Base-by-base conservation (phyloP, 2,888 invertebrate species). In the Chaitophorus viminalis region DNA sequence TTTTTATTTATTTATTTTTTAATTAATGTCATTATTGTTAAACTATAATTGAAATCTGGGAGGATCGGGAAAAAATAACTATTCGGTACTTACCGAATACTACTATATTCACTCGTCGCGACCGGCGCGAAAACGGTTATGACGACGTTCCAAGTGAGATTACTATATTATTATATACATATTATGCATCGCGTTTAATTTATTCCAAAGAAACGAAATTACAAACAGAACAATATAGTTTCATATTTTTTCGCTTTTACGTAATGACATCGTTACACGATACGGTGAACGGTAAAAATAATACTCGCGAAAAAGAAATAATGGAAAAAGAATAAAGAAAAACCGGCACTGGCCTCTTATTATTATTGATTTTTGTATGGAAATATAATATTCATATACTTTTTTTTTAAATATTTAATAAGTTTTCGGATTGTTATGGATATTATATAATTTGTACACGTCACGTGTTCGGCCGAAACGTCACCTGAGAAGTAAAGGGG, bases 351-450 rank as follows among this genome's bases (percentile, higher is more conserved):
- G 31, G 52, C 17, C 5, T 21, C 25, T 31, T 54, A 6, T 54
- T 54, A 25, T 31, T 77, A 52, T 77, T 11, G 77, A 54, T 77
- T 77, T 33, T 33, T 17, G 0, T n/a, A n/a, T 9, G 52, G 21
- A 31, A 54, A 54, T 33, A 54, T 76, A 46, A 17, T 75, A 11
- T 74, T 31, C 8, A 70, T 72, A 72, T 68, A 29, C 11, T 5
- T 25, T 46, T 46, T 76, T 29, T n/a, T n/a, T n/a, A n/a, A 76
- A 76, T 76, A 46, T 76, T 76, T 29, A n/a, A 76, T 29, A n/a
- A 76, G 14, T 29, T 76, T 52, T 76, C 18, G 17, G 9, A 36
- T 76, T 76, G 46, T 75, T 75, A 74, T 39, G 25, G 4, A 39
- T 11, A 36, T n/a, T 29, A 46, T 46, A 46, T 46, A 46, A 29